These are phyloP conservation scores for Rotaria magnacalcarata DNA, from an alignment of 2,888 invertebrate genomes.

Conservation along the genomic window DNA sequence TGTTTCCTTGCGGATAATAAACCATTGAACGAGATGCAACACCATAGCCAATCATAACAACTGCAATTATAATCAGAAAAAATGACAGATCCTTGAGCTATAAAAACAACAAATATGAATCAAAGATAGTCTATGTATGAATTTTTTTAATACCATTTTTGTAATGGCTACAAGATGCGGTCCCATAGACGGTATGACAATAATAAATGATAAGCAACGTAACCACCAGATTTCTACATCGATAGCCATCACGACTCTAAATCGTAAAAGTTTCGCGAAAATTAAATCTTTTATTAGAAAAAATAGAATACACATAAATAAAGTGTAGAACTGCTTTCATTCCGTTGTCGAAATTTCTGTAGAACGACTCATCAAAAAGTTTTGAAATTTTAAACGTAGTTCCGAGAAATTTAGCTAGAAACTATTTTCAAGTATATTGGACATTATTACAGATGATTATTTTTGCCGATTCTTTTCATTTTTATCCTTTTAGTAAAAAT, in stretches of 20 bases:
- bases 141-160: not conserved
- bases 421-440: too few species aligned
- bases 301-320: too few species aligned
- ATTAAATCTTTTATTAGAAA: too few species aligned
- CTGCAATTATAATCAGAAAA: not conserved
- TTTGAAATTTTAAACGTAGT: too few species aligned
- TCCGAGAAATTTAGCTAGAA: too few species aligned
- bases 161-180: not conserved
- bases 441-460: too few species aligned
- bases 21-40: slow-evolving; percentile 17
- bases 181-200: not conserved
- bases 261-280: not conserved
- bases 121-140: too few species aligned
- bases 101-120: not conserved
- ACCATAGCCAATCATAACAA: slow-evolving; percentile 29
- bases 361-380: too few species aligned
- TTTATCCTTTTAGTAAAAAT: too few species aligned
- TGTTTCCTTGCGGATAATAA: not conserved
- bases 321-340: too few species aligned
- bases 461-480: too few species aligned
- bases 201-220: slow-evolving; percentile 16
- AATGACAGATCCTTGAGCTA: not conserved
- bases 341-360: too few species aligned
- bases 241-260: not conserved
- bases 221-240: not conserved